phyloP scores from a whole-genome alignment of 2,888 invertebrate genomes.

The Zonitis immaculata region DNA sequence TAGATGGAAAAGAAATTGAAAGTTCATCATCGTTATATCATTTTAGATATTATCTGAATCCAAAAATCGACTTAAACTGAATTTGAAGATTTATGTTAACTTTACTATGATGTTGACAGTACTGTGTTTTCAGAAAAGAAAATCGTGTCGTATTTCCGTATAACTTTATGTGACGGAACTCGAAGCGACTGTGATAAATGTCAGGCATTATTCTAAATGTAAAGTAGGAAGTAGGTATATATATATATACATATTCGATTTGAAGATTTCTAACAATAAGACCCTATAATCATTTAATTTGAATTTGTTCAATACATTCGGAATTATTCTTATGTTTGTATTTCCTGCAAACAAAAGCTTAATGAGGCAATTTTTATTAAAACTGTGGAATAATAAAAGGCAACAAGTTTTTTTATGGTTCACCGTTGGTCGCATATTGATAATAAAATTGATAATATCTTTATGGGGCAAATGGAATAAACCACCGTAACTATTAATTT shows the following conservation, averaged over 20 bases:
- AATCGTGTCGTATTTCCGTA: slow-evolving; percentile 22
- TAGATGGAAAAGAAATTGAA: too few species aligned
- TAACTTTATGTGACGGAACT: slow-evolving; percentile 22
- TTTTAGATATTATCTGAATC: too few species aligned
- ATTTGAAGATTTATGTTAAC: neutral
- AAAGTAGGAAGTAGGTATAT: slow-evolving; percentile 11
- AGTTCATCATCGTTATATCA: too few species aligned
- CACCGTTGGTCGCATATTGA: neutral
- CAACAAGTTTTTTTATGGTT: neutral
- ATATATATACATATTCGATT: too few species aligned
- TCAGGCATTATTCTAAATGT: slow-evolving; percentile 23
- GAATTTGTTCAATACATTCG: slow-evolving; percentile 2
- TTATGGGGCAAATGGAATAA: neutral
- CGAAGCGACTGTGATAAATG: slow-evolving; percentile 31
- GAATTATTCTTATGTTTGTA: slow-evolving; percentile 4
- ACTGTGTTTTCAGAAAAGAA: neutral
- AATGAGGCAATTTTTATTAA: neutral
- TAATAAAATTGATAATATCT: neutral
- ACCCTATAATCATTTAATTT: slow-evolving; percentile 19
- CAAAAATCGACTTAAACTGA: too few species aligned
- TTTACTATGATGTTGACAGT: neutral
- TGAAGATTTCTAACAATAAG: slow-evolving; percentile 14
- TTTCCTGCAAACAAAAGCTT: neutral
- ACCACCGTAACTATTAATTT: neutral
- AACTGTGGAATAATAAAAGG: neutral